phyloP scores from a whole-genome alignment of 2,113 vertebrate species.

The Panurus biarmicus region DNA sequence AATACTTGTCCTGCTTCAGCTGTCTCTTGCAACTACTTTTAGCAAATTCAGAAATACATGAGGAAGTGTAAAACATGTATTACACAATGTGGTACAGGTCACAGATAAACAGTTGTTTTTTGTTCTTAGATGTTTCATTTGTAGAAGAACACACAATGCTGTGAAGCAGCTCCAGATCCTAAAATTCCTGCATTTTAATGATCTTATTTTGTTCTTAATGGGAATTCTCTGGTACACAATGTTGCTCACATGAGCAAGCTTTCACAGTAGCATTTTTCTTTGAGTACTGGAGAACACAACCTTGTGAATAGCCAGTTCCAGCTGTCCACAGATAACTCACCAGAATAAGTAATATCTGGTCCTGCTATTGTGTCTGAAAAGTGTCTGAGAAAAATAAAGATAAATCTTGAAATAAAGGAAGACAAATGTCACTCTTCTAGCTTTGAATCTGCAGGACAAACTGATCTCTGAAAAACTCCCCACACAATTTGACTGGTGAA shows the following conservation, averaged over 20 bases:
- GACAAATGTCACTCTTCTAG: not conserved
- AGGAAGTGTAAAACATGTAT: not conserved
- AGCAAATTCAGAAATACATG: not conserved
- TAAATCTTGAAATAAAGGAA: not conserved
- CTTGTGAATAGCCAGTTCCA: not conserved
- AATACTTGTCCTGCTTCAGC: not conserved
- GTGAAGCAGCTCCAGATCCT: not conserved
- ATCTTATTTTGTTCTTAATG: not conserved
- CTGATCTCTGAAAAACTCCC: not conserved
- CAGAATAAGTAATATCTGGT: not conserved
- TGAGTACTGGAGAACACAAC: not conserved
- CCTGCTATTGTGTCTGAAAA: not conserved
- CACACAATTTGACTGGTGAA: not conserved
- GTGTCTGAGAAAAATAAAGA: not conserved
- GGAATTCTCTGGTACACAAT: not conserved
- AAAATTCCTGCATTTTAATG: not conserved
- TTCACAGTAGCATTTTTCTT: not conserved
- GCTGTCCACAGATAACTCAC: not conserved
- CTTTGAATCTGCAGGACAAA: not conserved
- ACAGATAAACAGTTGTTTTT: not conserved
- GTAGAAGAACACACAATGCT: not conserved
- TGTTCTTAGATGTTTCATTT: not conserved
- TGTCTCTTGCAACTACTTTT: constrained; percentile 22
- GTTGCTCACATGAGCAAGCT: not conserved
- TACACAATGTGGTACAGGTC: not conserved